Base-by-base conservation (phyloP, 2,888 invertebrate genomes). In the Teleiodes luculella region DNA sequence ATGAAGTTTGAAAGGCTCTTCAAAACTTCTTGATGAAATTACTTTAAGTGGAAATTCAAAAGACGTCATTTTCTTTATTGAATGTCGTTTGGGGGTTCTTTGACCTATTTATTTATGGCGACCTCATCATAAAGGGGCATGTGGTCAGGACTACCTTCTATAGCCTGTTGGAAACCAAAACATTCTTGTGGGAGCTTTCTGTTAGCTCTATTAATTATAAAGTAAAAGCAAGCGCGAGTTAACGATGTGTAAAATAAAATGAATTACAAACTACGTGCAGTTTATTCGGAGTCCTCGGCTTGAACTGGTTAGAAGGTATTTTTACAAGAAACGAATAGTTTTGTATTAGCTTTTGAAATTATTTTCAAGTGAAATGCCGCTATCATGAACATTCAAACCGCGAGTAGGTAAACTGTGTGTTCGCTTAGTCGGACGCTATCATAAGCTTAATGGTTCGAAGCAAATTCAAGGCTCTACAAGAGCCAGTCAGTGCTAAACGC, bases 61-160 rank as follows among this genome's bases (percentile, higher is more conserved):
- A 47, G 55, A 50, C 57, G 55, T 54, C 51, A 52, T 41, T 49
- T 54, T 41, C 31, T 11, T 49, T 30, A 41, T 8, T 49, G 50
- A 55, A 50, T 47, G 53, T 54, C 54, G 31, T 36, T 33, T 13
- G 16, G 36, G 47, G 47, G 52, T 61, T 57, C 60, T 57, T 45
- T 46, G 24, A 24, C 24, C 24, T 6, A 24, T 24, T 24, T 24
- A 53, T 53, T 51, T 58, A 57, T 57, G 48, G 35, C 35, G 35
- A 36, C 48, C 48, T 56, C 57, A 55, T 52, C 56, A 61, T 59
- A 61, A 62, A 61, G 61, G 59, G 59, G 58, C 28, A 10, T 7
- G 3, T 31, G 48, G 20, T 11, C 35, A 49, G 18, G 33, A 11
- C 4, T 13, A 16, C 35, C 28, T 37, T 13, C 28, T 24, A 24